These are phyloP conservation scores for Leucosticte australis DNA, from an alignment of 2,113 vertebrate genomes.

Conservation along the genomic window DNA sequence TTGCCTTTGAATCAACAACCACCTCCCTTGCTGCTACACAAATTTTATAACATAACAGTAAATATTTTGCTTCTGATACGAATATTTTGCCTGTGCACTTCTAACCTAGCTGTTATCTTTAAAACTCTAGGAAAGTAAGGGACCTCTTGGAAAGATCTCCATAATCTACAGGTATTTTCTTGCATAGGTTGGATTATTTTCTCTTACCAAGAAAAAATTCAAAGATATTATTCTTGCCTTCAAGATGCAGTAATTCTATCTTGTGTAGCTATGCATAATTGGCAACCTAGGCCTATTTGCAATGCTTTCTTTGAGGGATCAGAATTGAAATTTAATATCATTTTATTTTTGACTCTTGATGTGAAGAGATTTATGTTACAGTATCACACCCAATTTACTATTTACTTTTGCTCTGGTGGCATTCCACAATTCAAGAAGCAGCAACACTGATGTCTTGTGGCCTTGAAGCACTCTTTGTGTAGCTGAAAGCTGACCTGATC, in stretches of 20 bases:
- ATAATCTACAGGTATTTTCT: neutral
- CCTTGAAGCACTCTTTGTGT: neutral
- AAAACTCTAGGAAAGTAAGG: neutral
- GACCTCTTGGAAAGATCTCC: neutral
- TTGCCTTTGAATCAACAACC: neutral
- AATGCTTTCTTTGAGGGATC: neutral
- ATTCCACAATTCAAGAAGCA: neutral
- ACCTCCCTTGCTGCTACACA: accelerated
- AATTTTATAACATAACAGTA: neutral
- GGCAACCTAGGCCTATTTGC: neutral
- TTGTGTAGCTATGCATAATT: neutral
- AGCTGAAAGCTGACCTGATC: neutral
- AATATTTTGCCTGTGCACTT: neutral
- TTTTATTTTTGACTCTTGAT: neutral
- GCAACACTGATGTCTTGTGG: neutral
- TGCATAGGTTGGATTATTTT: neutral
- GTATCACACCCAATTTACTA: neutral
- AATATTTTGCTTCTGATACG: neutral
- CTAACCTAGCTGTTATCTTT: neutral
- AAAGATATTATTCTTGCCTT: neutral
- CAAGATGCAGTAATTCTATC: neutral
- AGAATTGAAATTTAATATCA: neutral
- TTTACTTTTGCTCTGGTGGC: neutral
- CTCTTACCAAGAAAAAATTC: neutral
- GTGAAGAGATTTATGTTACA: neutral